phyloP scores from a whole-genome alignment of 2,113 vertebrate genomes.

The Plectropomus leopardus region DNA sequence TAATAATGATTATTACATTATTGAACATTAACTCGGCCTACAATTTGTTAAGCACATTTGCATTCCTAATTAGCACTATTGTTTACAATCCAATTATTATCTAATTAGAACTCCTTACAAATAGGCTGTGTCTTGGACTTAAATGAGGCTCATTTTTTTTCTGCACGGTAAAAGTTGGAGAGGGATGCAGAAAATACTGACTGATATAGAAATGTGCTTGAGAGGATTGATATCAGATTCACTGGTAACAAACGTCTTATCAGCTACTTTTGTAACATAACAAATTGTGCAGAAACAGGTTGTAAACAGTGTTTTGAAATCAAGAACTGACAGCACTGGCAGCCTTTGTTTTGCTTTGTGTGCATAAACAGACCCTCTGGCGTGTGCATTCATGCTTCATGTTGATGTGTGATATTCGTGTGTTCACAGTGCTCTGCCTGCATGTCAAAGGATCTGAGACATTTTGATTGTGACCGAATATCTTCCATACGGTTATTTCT shows the following conservation, averaged over 20 bases:
- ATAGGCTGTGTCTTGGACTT: constrained; percentile 18
- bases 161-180: constrained; percentile 1
- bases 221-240: constrained; percentile 12
- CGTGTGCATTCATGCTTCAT: constrained; percentile 18
- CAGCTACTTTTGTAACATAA: constrained; percentile 13
- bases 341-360: constrained; percentile 31
- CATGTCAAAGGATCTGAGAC: constrained; percentile 64
- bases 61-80: constrained; percentile 30
- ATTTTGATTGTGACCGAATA: constrained; percentile 60
- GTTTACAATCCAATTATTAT: constrained; percentile 51
- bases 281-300: constrained; percentile 1
- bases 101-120: constrained; percentile 34
- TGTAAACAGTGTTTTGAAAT: constrained; percentile 22
- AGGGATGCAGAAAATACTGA: background rate
- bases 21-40: constrained; percentile 9
- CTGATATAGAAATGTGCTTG: background rate
- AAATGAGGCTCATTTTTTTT: constrained; percentile 25
- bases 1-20: constrained; percentile 9
- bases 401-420: constrained; percentile 36
- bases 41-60: constrained; percentile 22
- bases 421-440: constrained; percentile 25
- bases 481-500: constrained; percentile 57
- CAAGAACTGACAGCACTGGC: constrained; percentile 49
- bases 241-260: constrained; percentile 8
- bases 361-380: constrained; percentile 16